These are phyloP conservation scores for Pardosa pseudoannulata DNA, from an alignment of 2,888 invertebrate genomes.

Conservation along the genomic window DNA sequence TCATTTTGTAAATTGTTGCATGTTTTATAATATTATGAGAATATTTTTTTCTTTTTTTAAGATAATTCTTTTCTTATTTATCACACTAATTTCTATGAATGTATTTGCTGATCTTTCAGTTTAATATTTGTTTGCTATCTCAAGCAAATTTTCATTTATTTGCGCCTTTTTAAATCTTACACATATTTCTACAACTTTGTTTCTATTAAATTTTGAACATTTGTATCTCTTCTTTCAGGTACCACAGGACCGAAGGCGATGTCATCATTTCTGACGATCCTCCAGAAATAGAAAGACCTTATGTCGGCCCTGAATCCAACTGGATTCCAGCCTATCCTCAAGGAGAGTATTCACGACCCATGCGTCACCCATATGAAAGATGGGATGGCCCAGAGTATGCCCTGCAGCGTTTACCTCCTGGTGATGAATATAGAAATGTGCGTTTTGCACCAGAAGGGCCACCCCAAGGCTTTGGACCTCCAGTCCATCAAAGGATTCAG, in stretches of 20 bases:
- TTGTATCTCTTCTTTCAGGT: conserved; percentile 34
- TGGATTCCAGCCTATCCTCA: conserved; percentile 34
- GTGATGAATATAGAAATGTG: conserved; percentile 30
- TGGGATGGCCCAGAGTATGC: conserved; percentile 27
- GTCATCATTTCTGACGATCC: conserved; percentile 53
- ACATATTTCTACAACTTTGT: too few relatives aligned
- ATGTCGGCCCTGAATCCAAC: conserved; percentile 20
- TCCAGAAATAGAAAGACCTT: conserved; percentile 36
- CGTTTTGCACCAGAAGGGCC: conserved; percentile 29
- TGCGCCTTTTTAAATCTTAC: too few relatives aligned
- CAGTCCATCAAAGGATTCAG: not conserved
- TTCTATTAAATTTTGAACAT: too few relatives aligned
- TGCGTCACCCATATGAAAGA: conserved; percentile 15
- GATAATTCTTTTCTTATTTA: too few relatives aligned
- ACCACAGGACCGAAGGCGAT: conserved; percentile 68
- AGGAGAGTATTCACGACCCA: conserved; percentile 20
- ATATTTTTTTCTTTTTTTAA: too few relatives aligned
- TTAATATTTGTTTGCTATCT: too few relatives aligned
- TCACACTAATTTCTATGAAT: too few relatives aligned
- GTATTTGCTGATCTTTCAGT: too few relatives aligned
- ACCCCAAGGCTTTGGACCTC: not conserved
- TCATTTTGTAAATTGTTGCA: too few relatives aligned
- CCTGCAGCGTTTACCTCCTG: conserved; percentile 14
- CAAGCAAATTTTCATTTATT: too few relatives aligned
- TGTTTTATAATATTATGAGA: too few relatives aligned